Conservation (phyloP, 1,140 invertebrate species). For the Drosophila parvula region DNA sequence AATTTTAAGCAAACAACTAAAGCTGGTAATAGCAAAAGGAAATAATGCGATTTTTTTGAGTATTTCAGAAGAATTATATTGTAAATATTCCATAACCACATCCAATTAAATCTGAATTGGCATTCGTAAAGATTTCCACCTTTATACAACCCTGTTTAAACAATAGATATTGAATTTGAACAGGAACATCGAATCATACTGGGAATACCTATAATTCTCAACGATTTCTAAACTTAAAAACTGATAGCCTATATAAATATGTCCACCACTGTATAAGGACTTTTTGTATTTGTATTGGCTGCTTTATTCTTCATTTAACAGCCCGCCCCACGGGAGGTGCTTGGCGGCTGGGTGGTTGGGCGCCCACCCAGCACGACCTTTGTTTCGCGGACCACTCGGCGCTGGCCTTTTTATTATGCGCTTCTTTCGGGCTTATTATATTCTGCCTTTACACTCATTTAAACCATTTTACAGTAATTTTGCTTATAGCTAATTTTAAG, state of each 20-base stretch:
- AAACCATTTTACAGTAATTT: conserved; percentile 83
- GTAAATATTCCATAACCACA: too few relatives aligned
- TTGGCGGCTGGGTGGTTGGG: conserved; percentile 16
- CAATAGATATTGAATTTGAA: not conserved
- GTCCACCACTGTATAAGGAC: not conserved
- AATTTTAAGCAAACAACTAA: too few relatives aligned
- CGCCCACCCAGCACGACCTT: conserved; percentile 11
- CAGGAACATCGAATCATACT: not conserved
- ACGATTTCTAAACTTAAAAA: not conserved
- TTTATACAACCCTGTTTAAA: too few relatives aligned
- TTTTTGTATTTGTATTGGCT: conserved; percentile 59
- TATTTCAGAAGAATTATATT: too few relatives aligned
- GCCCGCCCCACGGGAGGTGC: conserved; percentile 55
- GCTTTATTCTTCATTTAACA: conserved; percentile 81
- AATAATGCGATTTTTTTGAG: too few relatives aligned
- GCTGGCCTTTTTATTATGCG: conserved; percentile 66
- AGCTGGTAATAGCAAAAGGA: too few relatives aligned
- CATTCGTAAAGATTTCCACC: not conserved
- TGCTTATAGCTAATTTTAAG: conserved; percentile 83
- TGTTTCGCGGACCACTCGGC: conserved; percentile 35
- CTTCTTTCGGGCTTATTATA: conserved; percentile 76
- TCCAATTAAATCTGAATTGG: not conserved
- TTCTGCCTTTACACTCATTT: conserved; percentile 82
- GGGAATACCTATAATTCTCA: not conserved
- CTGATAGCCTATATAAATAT: not conserved